Evolutionary conservation across 1,140 invertebrate species (phyloP).

Genomic region (Drosophila ohnishii): DNA sequence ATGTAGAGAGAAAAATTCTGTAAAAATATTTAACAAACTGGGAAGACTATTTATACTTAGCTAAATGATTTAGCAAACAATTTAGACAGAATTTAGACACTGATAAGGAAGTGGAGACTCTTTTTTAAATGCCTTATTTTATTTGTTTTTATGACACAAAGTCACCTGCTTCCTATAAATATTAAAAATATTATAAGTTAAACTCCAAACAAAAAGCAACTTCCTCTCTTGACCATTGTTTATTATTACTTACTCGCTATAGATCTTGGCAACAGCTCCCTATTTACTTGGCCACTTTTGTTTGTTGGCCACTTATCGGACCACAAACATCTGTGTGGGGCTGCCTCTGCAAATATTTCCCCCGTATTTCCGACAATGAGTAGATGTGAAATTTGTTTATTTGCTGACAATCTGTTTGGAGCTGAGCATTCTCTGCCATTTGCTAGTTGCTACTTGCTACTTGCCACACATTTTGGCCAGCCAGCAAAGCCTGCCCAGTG

Average conservation of each 20-base stretch:
- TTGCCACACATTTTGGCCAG: conserved; percentile 42
- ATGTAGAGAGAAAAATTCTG: background rate
- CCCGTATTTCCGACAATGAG: conserved; percentile 7
- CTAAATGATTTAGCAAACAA: no score
- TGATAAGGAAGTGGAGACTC: background rate
- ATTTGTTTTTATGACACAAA: background rate
- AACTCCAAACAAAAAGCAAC: background rate
- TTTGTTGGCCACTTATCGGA: conserved; percentile 46
- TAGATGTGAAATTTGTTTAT: conserved; percentile 47
- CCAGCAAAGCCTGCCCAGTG: conserved; percentile 23
- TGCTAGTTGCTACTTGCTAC: conserved; percentile 37
- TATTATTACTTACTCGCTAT: conserved; percentile 6
- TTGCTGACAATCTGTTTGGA: conserved; percentile 42
- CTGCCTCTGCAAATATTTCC: conserved; percentile 31
- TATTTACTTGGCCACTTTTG: conserved; percentile 30
- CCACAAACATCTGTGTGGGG: conserved; percentile 36
- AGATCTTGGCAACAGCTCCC: conserved; percentile 15
- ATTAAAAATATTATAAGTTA: background rate
- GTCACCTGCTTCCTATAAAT: conserved; percentile 1
- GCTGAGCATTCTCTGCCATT: conserved; percentile 35
- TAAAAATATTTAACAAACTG: background rate
- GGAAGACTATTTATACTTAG: background rate
- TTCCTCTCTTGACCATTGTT: background rate
- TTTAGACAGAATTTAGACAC: background rate
- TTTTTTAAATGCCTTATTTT: background rate